Base-by-base conservation (phyloP, 37 sponge, comb jelly and placozoan species). In the Ephydatia muelleri region DNA sequence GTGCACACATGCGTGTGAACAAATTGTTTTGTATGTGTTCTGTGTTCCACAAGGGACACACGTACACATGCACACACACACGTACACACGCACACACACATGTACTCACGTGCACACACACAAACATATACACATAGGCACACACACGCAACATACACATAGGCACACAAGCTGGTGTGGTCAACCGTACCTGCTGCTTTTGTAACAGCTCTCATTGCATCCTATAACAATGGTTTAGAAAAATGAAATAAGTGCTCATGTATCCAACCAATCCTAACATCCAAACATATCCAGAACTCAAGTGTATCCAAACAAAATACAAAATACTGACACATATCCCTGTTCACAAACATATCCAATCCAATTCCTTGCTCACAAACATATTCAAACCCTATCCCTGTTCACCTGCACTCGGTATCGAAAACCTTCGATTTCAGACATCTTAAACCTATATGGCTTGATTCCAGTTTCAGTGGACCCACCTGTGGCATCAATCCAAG, bases 361-460 rank as follows among this genome's bases (percentile, higher is more conserved):
- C 36, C 3, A 30, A 30, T 23, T 21, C 67, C 16, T 21, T 21
- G 21, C 67, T 21, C n/a, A n/a, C n/a, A n/a, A n/a, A n/a, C n/a
- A n/a, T n/a, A 57, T 21, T 77, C 39, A 38, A 22, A 49, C 32
- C 21, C 6, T 31, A 9, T 27, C 76, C 0, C 40, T 3, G 6
- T 88, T 76, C 38, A 96, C 97, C 80, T 75, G 89, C 48, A 92
- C 92, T 86, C 99, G 40, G 76, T 99, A 99, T 5, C 97, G 72
- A 73, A 99, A 97, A 31, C 96, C 94, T 33, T 99, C 99, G 35
- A 99, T 90, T 72, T 95, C 96, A 3, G 92, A 77, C 97, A 99
- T 99, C 29, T 92, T 92, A 85, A 99, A 96, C 33, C 68, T 81
- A 72, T 99, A 99, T 0, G 99, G 98, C 35, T 85, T 85, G 21